Base-by-base conservation (phyloP, 92 coral and sea anemone species). In the Montipora capitata region DNA sequence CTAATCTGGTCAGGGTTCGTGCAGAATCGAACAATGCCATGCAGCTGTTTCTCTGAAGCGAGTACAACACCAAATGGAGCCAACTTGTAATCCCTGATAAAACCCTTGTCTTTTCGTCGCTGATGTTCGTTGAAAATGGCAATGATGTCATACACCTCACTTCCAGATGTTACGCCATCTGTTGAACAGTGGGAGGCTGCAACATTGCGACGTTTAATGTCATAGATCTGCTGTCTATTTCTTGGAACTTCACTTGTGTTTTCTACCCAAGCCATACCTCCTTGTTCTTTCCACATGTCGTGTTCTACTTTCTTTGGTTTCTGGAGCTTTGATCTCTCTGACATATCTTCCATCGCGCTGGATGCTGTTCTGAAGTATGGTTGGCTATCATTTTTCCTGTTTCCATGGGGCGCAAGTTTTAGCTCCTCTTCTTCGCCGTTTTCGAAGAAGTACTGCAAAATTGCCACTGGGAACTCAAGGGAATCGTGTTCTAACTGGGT, bases 391-490 rank as follows among this genome's bases (percentile, higher is more conserved):
- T 70, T 43, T 54, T 72, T 66, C 38, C 77, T 85, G 84, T 77
- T 85, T 64, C 81, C 81, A 80, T 85, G 84, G 45, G 83, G 83
- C 16, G 84, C 69, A 54, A 82, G 80, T 41, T 70, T 10, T 56
- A 66, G 58, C 51, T 54, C 27, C 49, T 82, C 67, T 48, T 72
- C 87, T 48, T 17, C 40, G 57, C 43, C 90, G 78, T 52, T 39
- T 77, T 87, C 91, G 71, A 56, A 87, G 86, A 78, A 68, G 40
- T 87, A 87, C 44, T 79, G 91, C 61, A 87, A 42, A 79, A 87
- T 79, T 48, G 72, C 70, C 16, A 69, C 91, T 68, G 91, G 85
- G 48, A 87, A 75, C 75, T 79, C 71, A 14, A 54, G 66, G 80
- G 72, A 74, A 48, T 45, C 75, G 20, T 70, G 72, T 49, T 87